Evolutionary conservation across 2,888 invertebrate genomes (phyloP).

Genomic region (Drosophila monieri): DNA sequence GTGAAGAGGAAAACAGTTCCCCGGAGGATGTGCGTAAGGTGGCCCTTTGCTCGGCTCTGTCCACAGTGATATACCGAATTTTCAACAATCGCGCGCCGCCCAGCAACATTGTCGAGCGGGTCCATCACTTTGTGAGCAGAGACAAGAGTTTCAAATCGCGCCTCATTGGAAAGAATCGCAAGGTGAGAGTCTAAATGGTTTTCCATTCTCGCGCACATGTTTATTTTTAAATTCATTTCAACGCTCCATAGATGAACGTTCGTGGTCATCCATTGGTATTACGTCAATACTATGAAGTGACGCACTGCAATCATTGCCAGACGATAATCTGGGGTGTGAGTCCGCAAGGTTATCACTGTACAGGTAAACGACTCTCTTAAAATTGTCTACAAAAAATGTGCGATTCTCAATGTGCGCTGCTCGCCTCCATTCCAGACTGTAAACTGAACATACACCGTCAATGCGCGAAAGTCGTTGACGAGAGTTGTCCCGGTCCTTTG

Average conservation of each 20-base stretch:
- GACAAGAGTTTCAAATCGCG: constrained; percentile 91
- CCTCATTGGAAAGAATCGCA: constrained; percentile 88
- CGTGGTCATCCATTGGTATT: constrained; percentile 96
- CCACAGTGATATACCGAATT: constrained; percentile 91
- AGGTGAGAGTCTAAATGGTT: constrained; percentile 83
- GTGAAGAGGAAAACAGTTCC: constrained; percentile 87
- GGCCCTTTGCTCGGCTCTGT: constrained; percentile 88
- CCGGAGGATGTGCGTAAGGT: constrained; percentile 88
- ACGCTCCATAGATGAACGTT: constrained; percentile 87
- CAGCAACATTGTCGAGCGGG: constrained; percentile 88
- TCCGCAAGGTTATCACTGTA: constrained; percentile 98
- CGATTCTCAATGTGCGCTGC: background rate
- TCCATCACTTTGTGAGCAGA: constrained; percentile 93
- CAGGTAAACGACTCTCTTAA: constrained; percentile 86
- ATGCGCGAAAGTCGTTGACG: constrained; percentile 92
- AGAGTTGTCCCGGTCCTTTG: constrained; percentile 91
- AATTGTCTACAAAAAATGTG: background rate
- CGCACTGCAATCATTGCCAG: constrained; percentile 97
- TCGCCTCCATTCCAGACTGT: constrained; percentile 87
- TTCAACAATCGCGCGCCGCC: constrained; percentile 88
- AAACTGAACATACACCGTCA: constrained; percentile 93
- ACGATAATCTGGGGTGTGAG: constrained; percentile 97
- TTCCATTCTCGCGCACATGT: background rate
- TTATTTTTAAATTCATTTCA: constrained; percentile 7
- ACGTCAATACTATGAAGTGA: constrained; percentile 94